Evolutionary conservation across 1,140 invertebrate species (phyloP).

Genomic region (Rhizoglyphus robini): DNA sequence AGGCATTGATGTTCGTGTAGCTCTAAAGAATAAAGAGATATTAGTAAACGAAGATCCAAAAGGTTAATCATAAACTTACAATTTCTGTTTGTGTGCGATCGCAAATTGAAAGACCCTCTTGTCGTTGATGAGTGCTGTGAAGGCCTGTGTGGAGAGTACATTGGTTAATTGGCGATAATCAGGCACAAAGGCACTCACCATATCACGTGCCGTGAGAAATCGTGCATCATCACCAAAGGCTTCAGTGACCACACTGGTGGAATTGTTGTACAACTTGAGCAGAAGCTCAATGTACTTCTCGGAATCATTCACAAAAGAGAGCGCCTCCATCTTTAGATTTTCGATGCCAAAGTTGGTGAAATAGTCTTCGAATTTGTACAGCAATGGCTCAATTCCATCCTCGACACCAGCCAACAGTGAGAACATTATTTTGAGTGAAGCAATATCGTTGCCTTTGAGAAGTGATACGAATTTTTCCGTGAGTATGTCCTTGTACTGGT

Average conservation of each 20-base stretch:
- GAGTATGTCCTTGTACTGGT: conserved; percentile 74
- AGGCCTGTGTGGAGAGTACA: conserved; percentile 56
- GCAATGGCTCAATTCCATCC: conserved; percentile 82
- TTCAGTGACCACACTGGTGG: conserved; percentile 78
- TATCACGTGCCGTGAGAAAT: conserved; percentile 92
- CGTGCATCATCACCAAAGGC: conserved; percentile 93
- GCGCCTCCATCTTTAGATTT: conserved; percentile 91
- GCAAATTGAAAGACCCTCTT: conserved; percentile 37
- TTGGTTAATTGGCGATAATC: not conserved
- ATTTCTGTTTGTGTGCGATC: not conserved
- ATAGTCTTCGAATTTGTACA: conserved; percentile 78
- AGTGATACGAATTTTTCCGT: conserved; percentile 83
- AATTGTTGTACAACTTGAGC: conserved; percentile 77
- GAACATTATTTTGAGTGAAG: conserved; percentile 85
- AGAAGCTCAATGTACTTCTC: conserved; percentile 97
- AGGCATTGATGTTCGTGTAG: no score
- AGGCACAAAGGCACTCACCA: no score
- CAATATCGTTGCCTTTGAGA: conserved; percentile 85
- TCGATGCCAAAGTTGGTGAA: conserved; percentile 83
- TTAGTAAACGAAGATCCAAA: no score
- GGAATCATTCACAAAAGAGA: conserved; percentile 90
- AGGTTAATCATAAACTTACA: no score
- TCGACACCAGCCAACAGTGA: conserved; percentile 81
- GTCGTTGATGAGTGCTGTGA: conserved; percentile 95
- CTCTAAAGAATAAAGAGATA: no score